Base-by-base conservation (phyloP, 2,888 invertebrate species). In the Melanargia galathea region DNA sequence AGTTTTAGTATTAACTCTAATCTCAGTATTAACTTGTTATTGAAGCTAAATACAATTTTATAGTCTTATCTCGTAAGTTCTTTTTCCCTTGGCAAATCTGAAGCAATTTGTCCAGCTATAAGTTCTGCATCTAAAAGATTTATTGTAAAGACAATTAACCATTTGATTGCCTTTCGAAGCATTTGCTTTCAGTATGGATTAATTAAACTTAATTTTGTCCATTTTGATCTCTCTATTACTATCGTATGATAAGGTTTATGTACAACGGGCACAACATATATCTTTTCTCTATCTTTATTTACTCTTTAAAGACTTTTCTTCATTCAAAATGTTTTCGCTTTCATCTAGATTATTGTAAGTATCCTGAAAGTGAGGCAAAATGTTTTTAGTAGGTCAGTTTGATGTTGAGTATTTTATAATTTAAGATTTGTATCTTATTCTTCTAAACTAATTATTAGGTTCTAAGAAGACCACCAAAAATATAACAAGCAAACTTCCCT, bases 91-190 rank as follows among this genome's bases (percentile, higher is more conserved):
- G 38, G 24, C 11, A 33, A 18, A 58, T 48, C 22, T 30, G 46
- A 48, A 43, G 58, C 51, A 65, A 64, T 65, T 67, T 65, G 68
- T 69, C 66, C 64, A 65, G 43, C 54, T 60, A 59, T 69, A 64
- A 68, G 67, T 66, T 67, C 65, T 76, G 73, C 74, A 73, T 70
- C 70, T 73, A 70, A 68, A 68, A 77, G 80, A 86, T 86, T 84
- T 84, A 85, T 83, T 75, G 75, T 76, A 67, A 71, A 74, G 75
- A 80, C 81, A 82, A 83, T 84, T 83, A 85, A 80, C 75, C 77
- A 77, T 79, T n/a, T 78, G 82, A 82, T 84, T 81, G 82, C 74
- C 71, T 69, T 69, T 73, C 73, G 74, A 73, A 76, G 76, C 63
- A 72, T 78, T 74, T 77, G 79, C 80, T 83, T 78, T 73, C 77